Conservation (phyloP, 64 coral and sea anemone genomes). For the Montipora capricornis region DNA sequence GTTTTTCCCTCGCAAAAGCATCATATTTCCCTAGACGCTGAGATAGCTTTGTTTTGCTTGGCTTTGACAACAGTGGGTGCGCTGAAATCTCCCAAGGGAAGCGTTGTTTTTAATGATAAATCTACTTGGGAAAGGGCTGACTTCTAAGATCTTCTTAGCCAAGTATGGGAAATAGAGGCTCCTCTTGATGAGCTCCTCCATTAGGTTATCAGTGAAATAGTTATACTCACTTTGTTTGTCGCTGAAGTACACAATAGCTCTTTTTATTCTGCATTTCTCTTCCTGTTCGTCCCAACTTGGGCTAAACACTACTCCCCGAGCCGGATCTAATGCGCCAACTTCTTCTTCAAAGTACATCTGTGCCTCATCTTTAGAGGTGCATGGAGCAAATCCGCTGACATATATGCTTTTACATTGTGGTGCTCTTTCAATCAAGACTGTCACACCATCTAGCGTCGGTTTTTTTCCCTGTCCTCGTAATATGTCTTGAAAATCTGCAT, state of each 20-base stretch:
- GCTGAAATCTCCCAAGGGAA: too few species aligned
- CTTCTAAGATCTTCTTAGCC: too few species aligned
- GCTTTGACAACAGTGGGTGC: too few species aligned
- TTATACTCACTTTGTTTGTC: conserved; percentile 7
- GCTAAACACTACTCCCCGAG: neutral
- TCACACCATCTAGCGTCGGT: neutral
- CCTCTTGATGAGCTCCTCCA: too few species aligned
- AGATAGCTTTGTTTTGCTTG: too few species aligned
- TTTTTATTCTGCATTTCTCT: neutral
- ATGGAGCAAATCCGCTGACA: conserved; percentile 26
- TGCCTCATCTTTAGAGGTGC: neutral
- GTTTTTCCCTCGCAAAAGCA: too few species aligned
- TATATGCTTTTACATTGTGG: conserved; percentile 46
- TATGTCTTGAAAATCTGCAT: conserved; percentile 37
- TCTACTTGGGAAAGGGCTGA: too few species aligned
- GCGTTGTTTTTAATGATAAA: too few species aligned
- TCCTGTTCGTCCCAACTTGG: neutral
- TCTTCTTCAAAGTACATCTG: conserved; percentile 21
- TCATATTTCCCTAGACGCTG: too few species aligned
- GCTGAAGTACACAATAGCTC: conserved; percentile 53
- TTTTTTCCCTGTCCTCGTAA: neutral
- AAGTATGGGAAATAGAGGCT: too few species aligned
- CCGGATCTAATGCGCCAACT: conserved; percentile 4
- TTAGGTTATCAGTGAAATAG: too few species aligned
- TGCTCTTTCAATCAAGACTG: conserved; percentile 14